A percentile compares a stretch with the other conserved stretches of the same genome.
Evolutionary conservation across 2,888 invertebrate genomes (phyloP).

Genomic region (Euplexia lucipara): DNA sequence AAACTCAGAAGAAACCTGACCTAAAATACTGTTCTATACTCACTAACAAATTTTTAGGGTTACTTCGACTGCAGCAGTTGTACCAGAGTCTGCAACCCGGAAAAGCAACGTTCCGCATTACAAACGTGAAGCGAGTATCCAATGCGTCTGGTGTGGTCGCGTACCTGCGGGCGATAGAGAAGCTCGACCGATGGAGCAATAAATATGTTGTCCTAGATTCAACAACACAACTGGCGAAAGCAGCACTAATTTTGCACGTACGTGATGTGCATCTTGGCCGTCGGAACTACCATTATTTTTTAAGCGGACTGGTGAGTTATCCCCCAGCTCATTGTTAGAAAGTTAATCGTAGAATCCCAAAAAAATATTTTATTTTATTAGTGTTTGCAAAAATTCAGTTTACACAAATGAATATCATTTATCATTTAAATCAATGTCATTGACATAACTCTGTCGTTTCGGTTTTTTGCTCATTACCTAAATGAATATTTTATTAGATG

Average conservation of each 20-base stretch:
- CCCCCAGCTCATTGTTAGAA: slow-evolving; percentile 44
- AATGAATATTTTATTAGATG: slow-evolving; percentile 12
- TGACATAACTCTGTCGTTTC: slow-evolving; percentile 22
- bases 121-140: slow-evolving; percentile 95
- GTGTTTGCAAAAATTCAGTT: too few relatives aligned
- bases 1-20: not conserved
- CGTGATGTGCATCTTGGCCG: slow-evolving; percentile 96
- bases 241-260: slow-evolving; percentile 96
- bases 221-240: slow-evolving; percentile 96
- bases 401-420: too few relatives aligned
- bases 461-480: not conserved
- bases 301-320: slow-evolving; percentile 96
- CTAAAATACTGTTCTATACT: slow-evolving; percentile 28
- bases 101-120: slow-evolving; percentile 95
- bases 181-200: slow-evolving; percentile 95
- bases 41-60: slow-evolving; percentile 90
- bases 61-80: slow-evolving; percentile 97
- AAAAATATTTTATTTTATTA: too few relatives aligned
- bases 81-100: slow-evolving; percentile 96
- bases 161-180: slow-evolving; percentile 95
- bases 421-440: slow-evolving; percentile 33
- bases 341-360: slow-evolving; percentile 51
- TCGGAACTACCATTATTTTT: slow-evolving; percentile 97
- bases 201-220: slow-evolving; percentile 98
- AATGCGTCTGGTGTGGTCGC: slow-evolving; percentile 96